Evolutionary conservation across 2,797 vertebrate genomes (phyloP), one percentile per base, ranked within the genome.

Genomic region (Yasuhikotakia modesta): DNA sequence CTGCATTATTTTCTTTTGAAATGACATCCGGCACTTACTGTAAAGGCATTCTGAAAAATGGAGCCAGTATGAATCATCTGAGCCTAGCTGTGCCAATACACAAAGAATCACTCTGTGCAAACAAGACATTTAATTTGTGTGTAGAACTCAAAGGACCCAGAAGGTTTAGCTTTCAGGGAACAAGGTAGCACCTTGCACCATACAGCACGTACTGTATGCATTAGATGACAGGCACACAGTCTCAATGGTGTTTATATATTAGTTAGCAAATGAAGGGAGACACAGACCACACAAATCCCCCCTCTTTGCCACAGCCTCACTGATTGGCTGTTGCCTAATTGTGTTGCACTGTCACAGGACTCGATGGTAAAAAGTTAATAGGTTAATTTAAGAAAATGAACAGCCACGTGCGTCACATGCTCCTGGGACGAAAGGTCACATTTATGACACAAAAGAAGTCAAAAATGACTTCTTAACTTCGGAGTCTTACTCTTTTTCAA

Each of bases 371-470:
- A 27, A 78, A 86, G 85, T 81, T 84, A 87, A 86, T 77, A 78
- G 77, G 35, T 83, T 87, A 85, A 87, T 81, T 80, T 68, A 70
- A n/a, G 70, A 73, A 70, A 84, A 87, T 78, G 78, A 86, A 73
- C 19, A 24, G 69, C 64, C 58, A 55, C 80, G 81, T 67, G 82
- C 52, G 73, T 87, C 79, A 83, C 80, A 85, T 85, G 82, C 65
- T 80, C 53, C 66, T 55, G 30, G 63, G 64, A 43, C 4, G 14
- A 67, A 81, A 72, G 74, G 74, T 79, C 76, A 52, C 61, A 68
- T 70, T 69, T 63, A 73, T 57, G 65, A n/a, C 71, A 55, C 58
- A n/a, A n/a, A n/a, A n/a, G n/a, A n/a, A n/a, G n/a, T n/a, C 22
- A 66, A 61, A 66, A 73, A 76, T 66, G 79, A 39, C 39, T 71